These are phyloP conservation scores for Bettongia penicillata DNA, from an alignment of 2,113 vertebrate species.

Conservation along the genomic window DNA sequence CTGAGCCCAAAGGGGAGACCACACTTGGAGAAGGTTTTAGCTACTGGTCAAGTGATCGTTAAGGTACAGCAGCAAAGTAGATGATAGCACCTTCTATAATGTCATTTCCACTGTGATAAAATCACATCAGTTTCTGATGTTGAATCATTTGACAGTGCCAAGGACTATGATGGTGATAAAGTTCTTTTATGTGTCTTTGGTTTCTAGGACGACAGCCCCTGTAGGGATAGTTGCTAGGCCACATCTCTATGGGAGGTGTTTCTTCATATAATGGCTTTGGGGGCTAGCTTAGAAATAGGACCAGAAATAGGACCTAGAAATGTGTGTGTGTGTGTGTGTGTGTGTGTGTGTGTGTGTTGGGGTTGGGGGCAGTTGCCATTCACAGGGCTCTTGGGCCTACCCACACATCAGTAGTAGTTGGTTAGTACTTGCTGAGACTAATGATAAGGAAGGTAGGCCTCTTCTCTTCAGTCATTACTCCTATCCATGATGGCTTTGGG, in stretches of 20 bases:
- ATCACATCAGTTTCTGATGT: neutral
- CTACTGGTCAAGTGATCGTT: too few species aligned
- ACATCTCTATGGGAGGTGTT: neutral
- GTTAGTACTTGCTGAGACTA: neutral
- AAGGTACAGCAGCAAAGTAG: too few species aligned
- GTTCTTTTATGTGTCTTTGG: neutral
- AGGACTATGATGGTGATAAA: neutral
- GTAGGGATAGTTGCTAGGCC: neutral
- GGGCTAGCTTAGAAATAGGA: neutral
- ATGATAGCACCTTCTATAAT: too few species aligned
- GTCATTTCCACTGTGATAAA: too few species aligned
- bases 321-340: neutral
- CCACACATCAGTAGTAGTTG: neutral
- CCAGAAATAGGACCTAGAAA: neutral
- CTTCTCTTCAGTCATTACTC: neutral
- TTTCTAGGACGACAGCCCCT: neutral
- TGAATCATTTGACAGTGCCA: too few species aligned
- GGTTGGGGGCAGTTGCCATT: neutral
- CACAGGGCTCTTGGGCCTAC: neutral
- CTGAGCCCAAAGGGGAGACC: too few species aligned
- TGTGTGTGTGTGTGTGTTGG: neutral
- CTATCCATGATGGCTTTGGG: neutral
- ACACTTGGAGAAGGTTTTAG: too few species aligned
- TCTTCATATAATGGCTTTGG: neutral
- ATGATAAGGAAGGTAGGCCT: neutral